Base-by-base conservation (phyloP, 2,888 invertebrate genomes). In the Aporophyla lueneburgensis region DNA sequence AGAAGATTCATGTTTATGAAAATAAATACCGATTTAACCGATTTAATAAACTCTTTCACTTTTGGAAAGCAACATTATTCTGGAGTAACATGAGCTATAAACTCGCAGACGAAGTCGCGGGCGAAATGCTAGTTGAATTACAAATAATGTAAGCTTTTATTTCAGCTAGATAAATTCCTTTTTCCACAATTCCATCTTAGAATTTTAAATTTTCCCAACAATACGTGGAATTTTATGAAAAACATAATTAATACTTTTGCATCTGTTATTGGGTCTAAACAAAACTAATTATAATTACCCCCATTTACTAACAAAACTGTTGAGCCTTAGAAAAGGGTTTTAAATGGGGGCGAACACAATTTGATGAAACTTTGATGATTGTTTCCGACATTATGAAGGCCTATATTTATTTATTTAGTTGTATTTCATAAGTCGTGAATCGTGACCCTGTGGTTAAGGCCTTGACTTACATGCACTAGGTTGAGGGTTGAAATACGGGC, bases 211-310 rank as follows among this genome's bases (percentile, higher is more conserved):
- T 16, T 58, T 56, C n/a, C n/a, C n/a, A 33, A 58, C 10, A n/a
- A 33, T 19, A 58, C n/a, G 33, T 40, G 10, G n/a, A 2, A 56
- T 56, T 67, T 10, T 40, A 67, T 40, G 56, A 61, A 65, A 74
- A 61, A 71, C 12, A 40, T 68, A 68, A 79, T 79, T 68, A 66
- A 61, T 65, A 61, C 46, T 63, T 74, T 62, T 62, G 56, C 56
- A 63, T 74, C 59, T 72, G 51, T 53, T 71, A 61, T 61, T 63
- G n/a, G 59, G 59, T 62, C 69, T 73, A 85, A 84, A 84, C 66
- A 62, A 82, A 84, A 85, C 76, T 87, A 86, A 78, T 86, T 85
- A 74, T 56, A 85, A 84, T 67, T 81, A 81, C 40, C 49, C 71
- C 59, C 54, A 70, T 80, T 81, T 66, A 66, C 58, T 81, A 76